Base-by-base conservation (phyloP, 2,797 vertebrate genomes). In the Podarcis lilfordi region DNA sequence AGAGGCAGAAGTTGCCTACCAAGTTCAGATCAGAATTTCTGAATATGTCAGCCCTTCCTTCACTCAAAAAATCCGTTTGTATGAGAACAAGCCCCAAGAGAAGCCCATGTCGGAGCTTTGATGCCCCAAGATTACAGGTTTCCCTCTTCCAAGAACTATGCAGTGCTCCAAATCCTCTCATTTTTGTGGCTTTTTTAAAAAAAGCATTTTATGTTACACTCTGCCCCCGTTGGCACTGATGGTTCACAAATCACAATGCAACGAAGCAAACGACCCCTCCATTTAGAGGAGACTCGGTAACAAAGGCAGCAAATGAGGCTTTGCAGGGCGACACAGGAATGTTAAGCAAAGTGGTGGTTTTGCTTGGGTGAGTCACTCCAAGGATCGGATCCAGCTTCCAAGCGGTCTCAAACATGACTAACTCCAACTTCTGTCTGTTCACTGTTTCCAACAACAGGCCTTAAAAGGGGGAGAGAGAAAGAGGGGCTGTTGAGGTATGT, bases 351-450 rank as follows among this genome's bases (percentile, higher is more conserved):
- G 82, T 59, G 9, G 61, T 84, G 2, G 3, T 69, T 94, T 93
- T 89, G 76, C 74, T 45, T 29, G 45, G 88, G 92, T 94, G 94
- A 94, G 86, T 96, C 95, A 94, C 13, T 75, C 0, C 0, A 40
- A 68, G 80, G 85, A 84, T 13, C 25, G 81, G 35, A 17, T 83
- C 40, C 80, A 91, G 89, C 68, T 59, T 75, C 89, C 0, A 7
- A 85, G 72, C 43, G 86, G 86, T 86, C 93, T 91, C 88, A 85
- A 40, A 55, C 85, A 88, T 76, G 89, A 92, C 92, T 94, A 82
- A 94, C 81, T 69, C 37, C 76, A 25, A 5, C 80, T 93, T 83
- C 92, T 88, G 91, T 88, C 92, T 85, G 35, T 88, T 93, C 89
- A 61, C 84, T 76, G 88, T 92, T 93, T 90, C 88, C 91, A 91